Evolutionary conservation across 1,140 invertebrate genomes (phyloP).

Genomic region (Episyrphus balteatus): DNA sequence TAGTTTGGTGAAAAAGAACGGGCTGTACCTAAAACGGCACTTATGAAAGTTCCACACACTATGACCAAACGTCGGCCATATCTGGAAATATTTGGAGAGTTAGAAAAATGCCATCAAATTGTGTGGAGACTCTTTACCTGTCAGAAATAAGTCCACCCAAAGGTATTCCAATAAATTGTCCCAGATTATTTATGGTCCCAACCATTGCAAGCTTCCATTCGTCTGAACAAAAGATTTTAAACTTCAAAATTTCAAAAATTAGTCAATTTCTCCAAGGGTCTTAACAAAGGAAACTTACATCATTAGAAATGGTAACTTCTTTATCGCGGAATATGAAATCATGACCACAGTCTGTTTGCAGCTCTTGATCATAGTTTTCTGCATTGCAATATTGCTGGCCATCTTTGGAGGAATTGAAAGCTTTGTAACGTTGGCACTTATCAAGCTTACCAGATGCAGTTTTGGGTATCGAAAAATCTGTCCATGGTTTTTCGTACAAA

Average conservation of each 20-base stretch:
- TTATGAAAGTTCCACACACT: slow-evolving; percentile 43
- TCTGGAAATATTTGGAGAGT: slow-evolving; percentile 24
- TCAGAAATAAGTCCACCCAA: slow-evolving; percentile 56
- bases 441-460: slow-evolving; percentile 35
- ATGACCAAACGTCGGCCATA: slow-evolving; percentile 52
- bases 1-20: slow-evolving; percentile 54
- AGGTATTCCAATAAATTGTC: slow-evolving; percentile 56
- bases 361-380: slow-evolving; percentile 34
- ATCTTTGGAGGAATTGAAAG: slow-evolving; percentile 10
- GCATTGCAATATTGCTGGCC: slow-evolving; percentile 25
- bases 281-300: slow-evolving; percentile 20
- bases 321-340: slow-evolving; percentile 23
- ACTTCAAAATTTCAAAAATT: slow-evolving; percentile 39
- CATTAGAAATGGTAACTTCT: slow-evolving; percentile 27
- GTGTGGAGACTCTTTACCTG: slow-evolving; percentile 35
- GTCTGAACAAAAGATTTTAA: slow-evolving; percentile 43
- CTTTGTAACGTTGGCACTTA: slow-evolving; percentile 39
- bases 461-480: slow-evolving; percentile 41
- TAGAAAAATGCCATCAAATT: too few species aligned
- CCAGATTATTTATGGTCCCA: slow-evolving; percentile 59
- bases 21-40: slow-evolving; percentile 49
- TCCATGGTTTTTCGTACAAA: slow-evolving; percentile 42
- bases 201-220: slow-evolving; percentile 60
- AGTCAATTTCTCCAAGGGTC: slow-evolving; percentile 13
- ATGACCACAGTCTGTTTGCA: slow-evolving; percentile 11